Evolutionary conservation across 2,888 invertebrate genomes (phyloP).

Genomic region (Saturnia pavonia): DNA sequence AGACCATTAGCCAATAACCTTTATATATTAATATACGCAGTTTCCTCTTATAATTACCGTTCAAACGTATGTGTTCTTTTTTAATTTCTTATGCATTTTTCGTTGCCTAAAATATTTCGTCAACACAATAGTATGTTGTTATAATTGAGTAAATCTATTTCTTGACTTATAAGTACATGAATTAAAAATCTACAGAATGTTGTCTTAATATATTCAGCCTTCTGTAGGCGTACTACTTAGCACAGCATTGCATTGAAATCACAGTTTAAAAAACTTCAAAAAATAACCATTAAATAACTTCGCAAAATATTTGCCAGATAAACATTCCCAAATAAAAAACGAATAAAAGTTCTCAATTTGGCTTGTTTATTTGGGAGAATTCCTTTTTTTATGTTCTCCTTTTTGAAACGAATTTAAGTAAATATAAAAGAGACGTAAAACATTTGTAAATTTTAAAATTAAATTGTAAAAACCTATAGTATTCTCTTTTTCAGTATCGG

Average conservation of each 20-base stretch:
- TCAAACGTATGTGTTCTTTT: not conserved
- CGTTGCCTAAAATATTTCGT: too few relatives aligned
- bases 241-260: not conserved
- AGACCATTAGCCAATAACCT: not conserved
- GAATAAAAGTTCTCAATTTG: not conserved
- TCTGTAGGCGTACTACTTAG: not conserved
- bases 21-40: not conserved
- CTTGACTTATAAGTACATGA: not conserved
- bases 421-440: not conserved
- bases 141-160: too few relatives aligned
- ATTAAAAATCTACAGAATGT: not conserved
- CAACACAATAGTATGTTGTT: too few relatives aligned
- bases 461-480: not conserved
- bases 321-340: not conserved
- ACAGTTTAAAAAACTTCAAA: not conserved
- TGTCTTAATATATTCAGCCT: not conserved
- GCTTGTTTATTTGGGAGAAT: not conserved
- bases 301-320: not conserved
- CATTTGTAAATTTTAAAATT: not conserved
- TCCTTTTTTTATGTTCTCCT: not conserved
- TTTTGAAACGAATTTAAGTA: not conserved
- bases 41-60: not conserved
- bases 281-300: not conserved
- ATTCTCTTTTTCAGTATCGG: too few relatives aligned
- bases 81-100: not conserved